Evolutionary conservation across 2,797 vertebrate genomes (phyloP), one percentile per base, ranked within the genome.

Genomic region (Steatocranus sp.): DNA sequence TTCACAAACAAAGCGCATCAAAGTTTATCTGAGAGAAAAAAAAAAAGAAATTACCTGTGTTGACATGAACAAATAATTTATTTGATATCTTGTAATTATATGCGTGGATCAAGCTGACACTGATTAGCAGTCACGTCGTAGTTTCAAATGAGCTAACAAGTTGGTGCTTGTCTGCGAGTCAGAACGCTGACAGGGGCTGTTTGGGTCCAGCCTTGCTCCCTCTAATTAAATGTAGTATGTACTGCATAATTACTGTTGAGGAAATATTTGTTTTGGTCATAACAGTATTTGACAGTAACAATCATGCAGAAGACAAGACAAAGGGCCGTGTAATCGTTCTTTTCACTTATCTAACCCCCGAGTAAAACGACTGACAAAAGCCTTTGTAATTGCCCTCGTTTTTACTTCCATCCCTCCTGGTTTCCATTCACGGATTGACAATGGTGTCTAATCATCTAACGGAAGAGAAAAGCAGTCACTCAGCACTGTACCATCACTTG

Each of bases 361-460:
- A 86, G 91, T 91, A 91, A 92, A 91, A 88, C 68, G 38, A 89
- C 23, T 91, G 89, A 94, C 90, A 93, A 91, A 92, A 92, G 85
- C 91, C 51, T 80, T 87, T 88, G 87, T 92, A 92, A 93, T 91
- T 92, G 90, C 89, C 87, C 90, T 93, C 79, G 83, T 80, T 92
- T 89, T 90, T 88, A 90, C 89, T 91, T 89, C 86, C 86, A 91
- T 92, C 91, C 91, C 82, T 85, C 91, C 89, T 89, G 88, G 89
- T 90, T 92, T 90, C 85, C 89, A 93, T 93, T 93, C 87, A 92
- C 73, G 90, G 89, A 83, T 51, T 82, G 84, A 94, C 92, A 94
- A 91, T 90, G 83, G 85, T 70, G 86, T 93, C 91, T 95, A 94
- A 95, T 93, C 89, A 92, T 92, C 83, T 92, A 91, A 92, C 87